Conservation (phyloP, 2,797 vertebrate genomes). For the Spatula clypeata region DNA sequence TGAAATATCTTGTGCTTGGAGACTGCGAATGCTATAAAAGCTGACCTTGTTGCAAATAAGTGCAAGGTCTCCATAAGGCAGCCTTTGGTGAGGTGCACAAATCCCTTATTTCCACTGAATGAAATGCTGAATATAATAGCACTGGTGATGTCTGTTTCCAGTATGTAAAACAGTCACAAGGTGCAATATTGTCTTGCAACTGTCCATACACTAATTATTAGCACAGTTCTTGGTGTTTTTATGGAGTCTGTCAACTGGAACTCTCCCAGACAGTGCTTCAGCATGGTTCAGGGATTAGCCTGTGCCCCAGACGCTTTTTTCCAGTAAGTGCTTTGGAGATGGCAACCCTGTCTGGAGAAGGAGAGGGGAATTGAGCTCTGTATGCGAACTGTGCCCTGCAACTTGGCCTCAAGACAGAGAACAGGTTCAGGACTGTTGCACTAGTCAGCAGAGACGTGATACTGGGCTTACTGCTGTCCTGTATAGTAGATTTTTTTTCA, state of each 20-base stretch:
- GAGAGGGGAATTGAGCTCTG: neutral
- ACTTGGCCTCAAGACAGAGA: neutral
- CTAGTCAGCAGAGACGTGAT: neutral
- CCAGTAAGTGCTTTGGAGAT: neutral
- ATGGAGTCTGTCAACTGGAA: neutral
- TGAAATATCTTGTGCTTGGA: neutral
- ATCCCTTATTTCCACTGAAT: neutral
- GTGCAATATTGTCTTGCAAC: neutral
- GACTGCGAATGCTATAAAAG: neutral
- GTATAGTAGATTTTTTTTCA: neutral
- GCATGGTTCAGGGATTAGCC: fast-evolving
- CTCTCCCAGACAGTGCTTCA: neutral
- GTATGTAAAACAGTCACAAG: neutral
- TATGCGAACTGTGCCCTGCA: neutral
- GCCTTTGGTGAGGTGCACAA: neutral
- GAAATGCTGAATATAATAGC: neutral
- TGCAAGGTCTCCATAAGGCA: neutral
- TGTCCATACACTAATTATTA: neutral
- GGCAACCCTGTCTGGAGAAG: neutral
- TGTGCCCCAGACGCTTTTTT: neutral
- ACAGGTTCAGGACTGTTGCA: neutral
- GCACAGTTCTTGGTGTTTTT: neutral
- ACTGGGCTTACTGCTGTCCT: neutral
- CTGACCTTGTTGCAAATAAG: neutral
- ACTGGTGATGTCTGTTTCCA: neutral